Conservation (phyloP, 1,140 invertebrate species). For the Calliphora vicina region DNA sequence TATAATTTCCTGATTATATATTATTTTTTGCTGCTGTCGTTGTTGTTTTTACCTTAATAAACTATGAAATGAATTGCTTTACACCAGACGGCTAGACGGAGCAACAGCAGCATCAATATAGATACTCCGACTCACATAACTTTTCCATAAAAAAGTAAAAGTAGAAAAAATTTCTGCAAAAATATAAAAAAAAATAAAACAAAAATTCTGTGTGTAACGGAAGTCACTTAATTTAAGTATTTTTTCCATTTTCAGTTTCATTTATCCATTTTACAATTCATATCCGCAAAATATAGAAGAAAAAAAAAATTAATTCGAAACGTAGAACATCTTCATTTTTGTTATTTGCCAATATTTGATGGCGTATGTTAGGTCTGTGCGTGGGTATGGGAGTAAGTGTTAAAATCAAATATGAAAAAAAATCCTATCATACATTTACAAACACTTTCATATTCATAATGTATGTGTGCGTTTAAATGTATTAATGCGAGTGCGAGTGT, state of each 20-base stretch:
- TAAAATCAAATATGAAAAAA: neutral
- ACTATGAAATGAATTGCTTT: constrained; percentile 10
- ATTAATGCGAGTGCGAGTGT: no score
- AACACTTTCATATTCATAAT: neutral
- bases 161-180: no score
- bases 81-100: constrained; percentile 9
- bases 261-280: neutral
- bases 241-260: neutral
- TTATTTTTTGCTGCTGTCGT: neutral
- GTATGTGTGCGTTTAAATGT: no score
- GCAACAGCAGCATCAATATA: neutral
- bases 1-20: neutral
- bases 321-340: constrained; percentile 10
- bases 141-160: neutral
- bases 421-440: neutral
- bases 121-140: neutral
- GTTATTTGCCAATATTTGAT: neutral
- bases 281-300: neutral
- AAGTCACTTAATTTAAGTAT: constrained; percentile 8
- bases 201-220: neutral
- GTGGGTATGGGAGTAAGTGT: neutral
- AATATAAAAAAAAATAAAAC: no score
- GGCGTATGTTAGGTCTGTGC: neutral
- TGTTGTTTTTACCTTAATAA: neutral
- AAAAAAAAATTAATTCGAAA: neutral